Conservation (phyloP, 1,140 invertebrate species). For the Plectrocnemia conspersa region DNA sequence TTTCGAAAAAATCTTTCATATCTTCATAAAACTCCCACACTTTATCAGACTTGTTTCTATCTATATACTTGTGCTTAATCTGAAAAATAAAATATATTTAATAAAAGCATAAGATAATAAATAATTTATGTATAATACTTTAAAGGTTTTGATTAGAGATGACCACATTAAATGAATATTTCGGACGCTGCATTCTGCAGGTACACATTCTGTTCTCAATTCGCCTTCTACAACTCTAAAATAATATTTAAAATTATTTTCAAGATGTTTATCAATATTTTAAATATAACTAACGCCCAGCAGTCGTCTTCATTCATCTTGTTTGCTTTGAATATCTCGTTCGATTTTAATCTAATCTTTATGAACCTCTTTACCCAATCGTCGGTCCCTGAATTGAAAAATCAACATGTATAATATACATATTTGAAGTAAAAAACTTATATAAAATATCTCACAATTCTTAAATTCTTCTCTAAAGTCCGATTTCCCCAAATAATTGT, state of each 20-base stretch:
- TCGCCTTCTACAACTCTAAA: constrained; percentile 21
- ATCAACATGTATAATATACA: background rate
- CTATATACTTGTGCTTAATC: constrained; percentile 24
- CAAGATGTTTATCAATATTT: no score
- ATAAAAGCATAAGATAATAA: no score
- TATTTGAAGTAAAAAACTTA: no score
- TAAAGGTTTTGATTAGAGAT: constrained; percentile 26
- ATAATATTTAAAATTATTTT: no score
- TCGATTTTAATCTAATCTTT: constrained; percentile 16
- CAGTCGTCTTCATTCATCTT: constrained; percentile 19
- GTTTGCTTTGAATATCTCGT: constrained; percentile 12
- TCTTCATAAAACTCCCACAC: constrained; percentile 46
- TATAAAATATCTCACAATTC: background rate
- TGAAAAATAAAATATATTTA: constrained; percentile 16
- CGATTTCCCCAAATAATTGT: constrained; percentile 1
- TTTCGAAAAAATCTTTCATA: constrained; percentile 38
- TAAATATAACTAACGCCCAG: constrained; percentile 29
- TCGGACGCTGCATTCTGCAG: constrained; percentile 16
- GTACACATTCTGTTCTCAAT: constrained; percentile 21
- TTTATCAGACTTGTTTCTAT: constrained; percentile 10
- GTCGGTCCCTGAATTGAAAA: constrained; percentile 20
- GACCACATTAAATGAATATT: constrained; percentile 29
- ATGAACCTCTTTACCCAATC: constrained; percentile 29
- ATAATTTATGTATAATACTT: constrained; percentile 19
- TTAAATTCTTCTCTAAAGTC: background rate